phyloP scores from a whole-genome alignment of 2,888 invertebrate species.

The Crematogaster levior region DNA sequence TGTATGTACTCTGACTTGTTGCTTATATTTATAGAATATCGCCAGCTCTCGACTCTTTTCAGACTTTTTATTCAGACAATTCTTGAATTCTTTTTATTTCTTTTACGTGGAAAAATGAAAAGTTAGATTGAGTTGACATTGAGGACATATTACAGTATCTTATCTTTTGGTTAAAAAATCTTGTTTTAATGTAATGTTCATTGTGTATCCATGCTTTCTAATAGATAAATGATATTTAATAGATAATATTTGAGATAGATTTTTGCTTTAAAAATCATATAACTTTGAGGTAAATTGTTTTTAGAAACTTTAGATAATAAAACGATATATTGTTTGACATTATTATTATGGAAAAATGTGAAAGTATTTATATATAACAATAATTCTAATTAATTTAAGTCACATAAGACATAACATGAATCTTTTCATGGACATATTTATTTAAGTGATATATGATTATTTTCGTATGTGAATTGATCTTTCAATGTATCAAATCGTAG shows the following conservation, averaged over 20 bases:
- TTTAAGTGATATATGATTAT: too few species aligned
- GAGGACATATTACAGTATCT: not conserved
- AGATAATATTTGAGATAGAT: not conserved
- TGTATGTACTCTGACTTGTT: not conserved
- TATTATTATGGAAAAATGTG: not conserved
- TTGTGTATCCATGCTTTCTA: not conserved
- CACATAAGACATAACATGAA: not conserved
- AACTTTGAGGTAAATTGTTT: not conserved
- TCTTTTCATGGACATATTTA: too few species aligned
- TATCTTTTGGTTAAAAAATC: not conserved
- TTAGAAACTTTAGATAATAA: not conserved
- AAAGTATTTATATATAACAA: not conserved
- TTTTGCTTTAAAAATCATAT: not conserved
- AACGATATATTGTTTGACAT: not conserved
- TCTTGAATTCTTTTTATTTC: not conserved
- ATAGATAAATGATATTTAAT: not conserved
- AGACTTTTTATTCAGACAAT: not conserved
- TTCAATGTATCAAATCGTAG: not conserved
- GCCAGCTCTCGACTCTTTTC: not conserved
- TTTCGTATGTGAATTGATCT: constrained; percentile 1
- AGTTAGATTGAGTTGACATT: constrained; percentile 20
- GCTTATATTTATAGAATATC: constrained; percentile 19
- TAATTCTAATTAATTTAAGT: not conserved
- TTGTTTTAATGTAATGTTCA: not conserved
- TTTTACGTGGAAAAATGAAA: constrained; percentile 16